phyloP scores from a whole-genome alignment of 2,888 invertebrate species.

The Zeuzera pyrina region DNA sequence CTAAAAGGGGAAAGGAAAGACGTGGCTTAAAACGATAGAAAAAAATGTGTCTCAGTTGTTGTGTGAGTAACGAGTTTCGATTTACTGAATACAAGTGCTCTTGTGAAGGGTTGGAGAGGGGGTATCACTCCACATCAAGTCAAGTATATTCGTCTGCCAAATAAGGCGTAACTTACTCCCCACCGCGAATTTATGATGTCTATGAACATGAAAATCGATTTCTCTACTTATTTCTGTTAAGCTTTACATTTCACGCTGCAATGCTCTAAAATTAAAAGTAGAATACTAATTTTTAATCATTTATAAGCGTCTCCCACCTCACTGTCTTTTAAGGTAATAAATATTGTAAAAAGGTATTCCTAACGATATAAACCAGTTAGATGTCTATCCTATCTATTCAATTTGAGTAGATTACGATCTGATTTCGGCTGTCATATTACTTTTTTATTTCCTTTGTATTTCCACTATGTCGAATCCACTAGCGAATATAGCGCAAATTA shows the following conservation, averaged over 20 bases:
- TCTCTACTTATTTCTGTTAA: slow-evolving; percentile 38
- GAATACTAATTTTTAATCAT: too few species aligned
- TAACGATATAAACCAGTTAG: too few species aligned
- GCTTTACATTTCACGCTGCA: slow-evolving; percentile 53
- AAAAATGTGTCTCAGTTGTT: slow-evolving; percentile 56
- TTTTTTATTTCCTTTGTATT: too few species aligned
- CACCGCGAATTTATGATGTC: slow-evolving; percentile 40
- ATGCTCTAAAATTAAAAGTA: too few species aligned
- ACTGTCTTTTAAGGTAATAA: too few species aligned
- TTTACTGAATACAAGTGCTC: slow-evolving; percentile 58
- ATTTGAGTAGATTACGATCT: too few species aligned
- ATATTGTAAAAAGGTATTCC: too few species aligned
- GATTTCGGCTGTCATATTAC: too few species aligned
- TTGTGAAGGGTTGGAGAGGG: slow-evolving; percentile 51
- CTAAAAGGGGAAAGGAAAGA: slow-evolving; percentile 33
- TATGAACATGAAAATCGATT: slow-evolving; percentile 38
- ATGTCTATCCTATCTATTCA: too few species aligned
- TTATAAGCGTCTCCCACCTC: too few species aligned
- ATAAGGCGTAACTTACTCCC: slow-evolving; percentile 61
- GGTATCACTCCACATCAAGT: slow-evolving; percentile 52
- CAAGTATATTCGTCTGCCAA: slow-evolving; percentile 54
- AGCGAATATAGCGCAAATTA: too few species aligned
- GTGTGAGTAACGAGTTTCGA: slow-evolving; percentile 59
- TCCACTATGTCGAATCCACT: too few species aligned
- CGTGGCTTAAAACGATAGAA: slow-evolving; percentile 39